These are phyloP conservation scores for Festucalex cinctus DNA, from an alignment of 2,113 vertebrate species.

Conservation along the genomic window DNA sequence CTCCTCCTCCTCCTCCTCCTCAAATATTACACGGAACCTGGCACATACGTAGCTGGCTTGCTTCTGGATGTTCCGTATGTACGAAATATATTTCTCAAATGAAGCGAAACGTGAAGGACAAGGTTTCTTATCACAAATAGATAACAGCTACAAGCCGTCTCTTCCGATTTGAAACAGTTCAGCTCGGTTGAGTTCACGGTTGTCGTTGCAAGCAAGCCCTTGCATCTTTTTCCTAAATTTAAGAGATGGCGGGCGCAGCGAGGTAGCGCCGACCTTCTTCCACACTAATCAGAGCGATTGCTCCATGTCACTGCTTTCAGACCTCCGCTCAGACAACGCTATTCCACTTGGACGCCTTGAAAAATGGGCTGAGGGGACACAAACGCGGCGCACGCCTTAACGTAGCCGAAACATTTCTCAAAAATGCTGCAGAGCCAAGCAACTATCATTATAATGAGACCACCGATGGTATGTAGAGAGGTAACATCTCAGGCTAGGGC, in stretches of 20 bases:
- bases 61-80: too few species aligned
- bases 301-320: conserved; percentile 38
- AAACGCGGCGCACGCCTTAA: not conserved
- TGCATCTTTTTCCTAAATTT: not conserved
- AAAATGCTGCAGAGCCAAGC: not conserved
- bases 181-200: not conserved
- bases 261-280: conserved; percentile 29
- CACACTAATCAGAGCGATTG: conserved; percentile 23
- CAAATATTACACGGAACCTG: not conserved
- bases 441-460: conserved; percentile 9
- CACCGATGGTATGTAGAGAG: conserved; percentile 12
- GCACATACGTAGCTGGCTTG: not conserved
- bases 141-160: not conserved
- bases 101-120: not conserved
- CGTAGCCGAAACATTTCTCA: not conserved
- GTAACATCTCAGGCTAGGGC: not conserved
- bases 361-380: conserved; percentile 9
- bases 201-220: not conserved
- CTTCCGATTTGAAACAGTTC: not conserved
- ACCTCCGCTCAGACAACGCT: conserved; percentile 14
- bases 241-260: conserved; percentile 8
- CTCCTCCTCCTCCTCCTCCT: not conserved
- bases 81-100: not conserved
- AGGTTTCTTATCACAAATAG: not conserved
- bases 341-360: conserved; percentile 27